A percentile compares a stretch with the other conserved stretches of the same genome.
phyloP scores from a whole-genome alignment of 2,113 vertebrate genomes.

The Pseudorasbora parva region DNA sequence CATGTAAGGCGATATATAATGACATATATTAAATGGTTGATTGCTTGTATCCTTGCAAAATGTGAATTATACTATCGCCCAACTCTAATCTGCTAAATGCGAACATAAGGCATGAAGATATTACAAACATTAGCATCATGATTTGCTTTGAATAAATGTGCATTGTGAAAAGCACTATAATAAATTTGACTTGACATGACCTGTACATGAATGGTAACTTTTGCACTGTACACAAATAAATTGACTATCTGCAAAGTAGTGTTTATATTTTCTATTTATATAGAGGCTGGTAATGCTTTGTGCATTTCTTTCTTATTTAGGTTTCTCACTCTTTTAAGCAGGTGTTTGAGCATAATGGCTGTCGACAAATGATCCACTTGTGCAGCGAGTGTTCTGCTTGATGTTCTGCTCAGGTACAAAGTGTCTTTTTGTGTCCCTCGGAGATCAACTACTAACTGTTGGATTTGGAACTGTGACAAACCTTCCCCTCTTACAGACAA shows the following conservation, averaged over 20 bases:
- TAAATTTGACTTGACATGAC: too few relatives aligned
- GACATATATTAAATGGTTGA: too few relatives aligned
- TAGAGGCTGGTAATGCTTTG: background rate
- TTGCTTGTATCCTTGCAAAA: too few relatives aligned
- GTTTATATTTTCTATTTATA: background rate
- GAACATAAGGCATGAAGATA: too few relatives aligned
- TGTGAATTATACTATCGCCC: too few relatives aligned
- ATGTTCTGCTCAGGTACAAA: conserved; percentile 35
- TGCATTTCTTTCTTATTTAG: background rate
- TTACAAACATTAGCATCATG: too few relatives aligned
- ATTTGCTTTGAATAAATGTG: too few relatives aligned
- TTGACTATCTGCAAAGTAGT: background rate
- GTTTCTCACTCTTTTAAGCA: conserved; percentile 1
- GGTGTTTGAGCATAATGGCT: background rate
- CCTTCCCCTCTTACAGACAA: background rate
- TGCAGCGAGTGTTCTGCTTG: conserved; percentile 6
- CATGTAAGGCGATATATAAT: too few relatives aligned
- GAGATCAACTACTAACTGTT: background rate
- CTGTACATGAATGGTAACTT: background rate
- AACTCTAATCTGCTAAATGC: too few relatives aligned
- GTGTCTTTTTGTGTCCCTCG: conserved; percentile 14
- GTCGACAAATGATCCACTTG: background rate
- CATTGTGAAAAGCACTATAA: too few relatives aligned
- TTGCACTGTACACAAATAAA: background rate
- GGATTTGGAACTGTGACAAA: background rate